phyloP scores from a whole-genome alignment of 1,140 invertebrate genomes.

The Drosophila pallidifrons region DNA sequence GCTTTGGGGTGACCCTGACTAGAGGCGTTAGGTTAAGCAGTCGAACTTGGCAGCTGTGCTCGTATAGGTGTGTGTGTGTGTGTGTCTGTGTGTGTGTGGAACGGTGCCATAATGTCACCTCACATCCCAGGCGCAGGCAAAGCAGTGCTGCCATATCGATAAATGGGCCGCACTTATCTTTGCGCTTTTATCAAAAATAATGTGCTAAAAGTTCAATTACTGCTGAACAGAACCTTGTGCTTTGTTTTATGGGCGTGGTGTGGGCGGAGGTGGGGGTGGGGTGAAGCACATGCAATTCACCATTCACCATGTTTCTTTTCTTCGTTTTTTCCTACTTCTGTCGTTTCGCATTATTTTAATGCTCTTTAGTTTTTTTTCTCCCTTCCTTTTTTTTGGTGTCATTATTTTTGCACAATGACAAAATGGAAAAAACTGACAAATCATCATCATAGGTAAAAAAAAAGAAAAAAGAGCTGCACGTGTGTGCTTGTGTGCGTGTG shows the following conservation, averaged over 20 bases:
- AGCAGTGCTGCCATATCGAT: slow-evolving; percentile 38
- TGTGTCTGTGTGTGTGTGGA: neutral
- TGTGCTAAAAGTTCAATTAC: slow-evolving; percentile 52
- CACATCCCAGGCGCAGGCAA: neutral
- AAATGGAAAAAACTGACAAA: slow-evolving; percentile 43
- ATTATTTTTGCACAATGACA: slow-evolving; percentile 50
- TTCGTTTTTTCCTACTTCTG: slow-evolving; percentile 21
- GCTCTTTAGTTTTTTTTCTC: slow-evolving; percentile 11
- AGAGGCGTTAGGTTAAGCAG: slow-evolving; percentile 3
- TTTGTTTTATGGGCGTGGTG: neutral
- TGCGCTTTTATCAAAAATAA: slow-evolving; percentile 49
- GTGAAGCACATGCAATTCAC: neutral
- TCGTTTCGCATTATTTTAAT: slow-evolving; percentile 25
- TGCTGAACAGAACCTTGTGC: slow-evolving; percentile 13
- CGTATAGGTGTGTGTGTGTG: neutral
- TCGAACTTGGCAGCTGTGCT: slow-evolving; percentile 18
- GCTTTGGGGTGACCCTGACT: slow-evolving; percentile 42
- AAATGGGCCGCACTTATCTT: slow-evolving; percentile 32
- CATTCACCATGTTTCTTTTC: slow-evolving; percentile 13
- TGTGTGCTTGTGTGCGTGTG: slow-evolving; percentile 16
- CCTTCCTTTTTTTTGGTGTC: neutral
- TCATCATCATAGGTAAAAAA: slow-evolving; percentile 26
- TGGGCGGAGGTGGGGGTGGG: neutral
- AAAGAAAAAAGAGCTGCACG: neutral
- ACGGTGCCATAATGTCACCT: slow-evolving; percentile 2